Evolutionary conservation across 2,113 vertebrate species (phyloP), one percentile per base, ranked within the genome.

Genomic region (Chlamydotis undulata): DNA sequence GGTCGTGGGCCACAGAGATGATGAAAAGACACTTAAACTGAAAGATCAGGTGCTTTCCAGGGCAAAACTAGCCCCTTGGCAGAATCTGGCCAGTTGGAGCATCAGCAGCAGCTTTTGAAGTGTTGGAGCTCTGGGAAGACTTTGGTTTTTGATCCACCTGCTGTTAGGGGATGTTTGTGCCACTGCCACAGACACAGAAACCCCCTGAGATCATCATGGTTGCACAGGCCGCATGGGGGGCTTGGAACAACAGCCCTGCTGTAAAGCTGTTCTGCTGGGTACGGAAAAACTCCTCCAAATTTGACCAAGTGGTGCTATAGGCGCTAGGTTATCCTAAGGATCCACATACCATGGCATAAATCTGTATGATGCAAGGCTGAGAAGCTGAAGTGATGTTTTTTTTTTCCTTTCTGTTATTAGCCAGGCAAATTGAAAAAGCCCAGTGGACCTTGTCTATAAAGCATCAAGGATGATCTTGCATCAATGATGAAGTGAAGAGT

Each of bases 161-260:
- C 6, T 1, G 1, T 43, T 64, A 37, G 2, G 5, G 1, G 2
- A 35, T 26, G 29, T 31, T 63, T 45, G 4, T 83, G 43, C 11
- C 19, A 6, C 43, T 28, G 49, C 75, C 52, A 35, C 31, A 12
- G 12, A 23, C 17, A 25, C 31, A 55, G 55, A 74, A 45, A 5
- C 3, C 7, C 28, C 4, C 39, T 56, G 56, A 0, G 0, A 18
- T 25, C 1, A 2, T 26, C 25, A 9, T 14, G 29, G 18, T 23
- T 47, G 39, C 64, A 55, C 60, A 68, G 61, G 21, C 24, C 73
- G 19, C 31, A 7, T 2, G 14, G 88, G 9, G 31, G 41, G 17
- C 50, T 88, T 81, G 37, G 28, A 64, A 47, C 25, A 74, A 12
- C 18, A n/a, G 7, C 13, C 6, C 19, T 77, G 67, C 45, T 82